phyloP scores from a whole-genome alignment of 1,140 invertebrate genomes.

The Solen grandis region DNA sequence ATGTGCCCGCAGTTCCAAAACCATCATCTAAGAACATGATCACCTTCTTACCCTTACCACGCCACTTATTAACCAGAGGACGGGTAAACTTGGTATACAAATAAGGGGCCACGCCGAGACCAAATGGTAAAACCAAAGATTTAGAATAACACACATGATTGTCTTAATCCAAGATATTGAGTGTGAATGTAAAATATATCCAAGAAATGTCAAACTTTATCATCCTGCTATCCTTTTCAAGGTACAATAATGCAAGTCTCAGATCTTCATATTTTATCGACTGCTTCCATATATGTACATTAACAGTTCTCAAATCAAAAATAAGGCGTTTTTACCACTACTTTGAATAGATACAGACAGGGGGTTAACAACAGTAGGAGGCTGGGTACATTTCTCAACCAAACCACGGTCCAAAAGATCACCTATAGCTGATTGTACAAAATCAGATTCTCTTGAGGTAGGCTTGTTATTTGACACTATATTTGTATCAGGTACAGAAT shows the following conservation, averaged over 20 bases:
- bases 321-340: conserved; percentile 48
- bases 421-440: conserved; percentile 45
- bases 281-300: conserved; percentile 47
- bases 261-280: conserved; percentile 46
- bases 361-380: conserved; percentile 32
- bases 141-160: conserved; percentile 5
- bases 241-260: conserved; percentile 7
- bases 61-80: no score
- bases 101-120: no score
- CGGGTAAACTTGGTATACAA: no score
- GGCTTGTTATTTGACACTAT: conserved; percentile 47
- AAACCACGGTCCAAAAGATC: conserved; percentile 37
- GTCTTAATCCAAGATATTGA: conserved; percentile 5
- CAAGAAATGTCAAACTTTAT: conserved; percentile 49
- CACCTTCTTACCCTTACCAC: no score
- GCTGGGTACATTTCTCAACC: not conserved
- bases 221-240: conserved; percentile 4
- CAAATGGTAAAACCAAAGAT: no score
- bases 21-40: no score
- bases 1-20: conserved; percentile 7
- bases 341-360: conserved; percentile 55
- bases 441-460: conserved; percentile 30
- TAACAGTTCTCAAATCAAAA: conserved; percentile 53
- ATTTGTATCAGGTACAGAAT: not conserved
- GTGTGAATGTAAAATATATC: conserved; percentile 4